These are phyloP conservation scores for Acronicta alni DNA, from an alignment of 2,888 invertebrate species.

Conservation along the genomic window DNA sequence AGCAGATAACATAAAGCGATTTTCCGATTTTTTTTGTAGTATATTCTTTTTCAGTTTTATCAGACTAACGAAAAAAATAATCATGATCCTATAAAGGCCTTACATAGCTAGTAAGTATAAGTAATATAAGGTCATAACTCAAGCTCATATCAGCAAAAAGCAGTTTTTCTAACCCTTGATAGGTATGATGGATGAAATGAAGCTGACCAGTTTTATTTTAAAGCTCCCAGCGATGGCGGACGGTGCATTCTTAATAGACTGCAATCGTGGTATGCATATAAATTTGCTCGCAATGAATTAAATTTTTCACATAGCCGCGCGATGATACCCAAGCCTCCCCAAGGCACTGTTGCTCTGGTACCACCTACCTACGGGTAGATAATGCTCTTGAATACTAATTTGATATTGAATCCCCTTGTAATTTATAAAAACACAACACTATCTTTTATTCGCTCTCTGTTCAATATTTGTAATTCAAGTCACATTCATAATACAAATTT, in stretches of 20 bases:
- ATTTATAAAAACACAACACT: slow-evolving; percentile 10
- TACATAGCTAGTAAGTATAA: slow-evolving; percentile 1
- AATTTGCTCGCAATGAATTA: slow-evolving; percentile 79
- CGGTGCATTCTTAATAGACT: slow-evolving; percentile 82
- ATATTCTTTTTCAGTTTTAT: no score
- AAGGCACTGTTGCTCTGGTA: slow-evolving; percentile 52
- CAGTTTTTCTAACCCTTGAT: slow-evolving; percentile 40
- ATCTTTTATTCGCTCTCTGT: slow-evolving; percentile 12
- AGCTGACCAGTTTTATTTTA: slow-evolving; percentile 76
- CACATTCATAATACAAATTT: slow-evolving; percentile 6
- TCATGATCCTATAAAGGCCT: no score
- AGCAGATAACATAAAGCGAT: no score
- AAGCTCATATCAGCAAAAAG: slow-evolving; percentile 17
- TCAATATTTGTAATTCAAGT: slow-evolving; percentile 10
- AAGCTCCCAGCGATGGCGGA: slow-evolving; percentile 63
- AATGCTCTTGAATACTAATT: slow-evolving; percentile 54
- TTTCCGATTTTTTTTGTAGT: no score
- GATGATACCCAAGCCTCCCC: slow-evolving; percentile 59
- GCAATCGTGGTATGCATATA: slow-evolving; percentile 83
- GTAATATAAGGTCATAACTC: slow-evolving; percentile 13
- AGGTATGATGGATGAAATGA: slow-evolving; percentile 66
- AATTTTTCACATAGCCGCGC: slow-evolving; percentile 80
- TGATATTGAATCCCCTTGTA: slow-evolving; percentile 34
- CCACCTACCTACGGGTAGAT: slow-evolving; percentile 47
- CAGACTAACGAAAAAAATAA: no score